Evolutionary conservation across 2,888 invertebrate genomes (phyloP), one percentile per base, ranked within the genome.

Genomic region (Mantis religiosa): DNA sequence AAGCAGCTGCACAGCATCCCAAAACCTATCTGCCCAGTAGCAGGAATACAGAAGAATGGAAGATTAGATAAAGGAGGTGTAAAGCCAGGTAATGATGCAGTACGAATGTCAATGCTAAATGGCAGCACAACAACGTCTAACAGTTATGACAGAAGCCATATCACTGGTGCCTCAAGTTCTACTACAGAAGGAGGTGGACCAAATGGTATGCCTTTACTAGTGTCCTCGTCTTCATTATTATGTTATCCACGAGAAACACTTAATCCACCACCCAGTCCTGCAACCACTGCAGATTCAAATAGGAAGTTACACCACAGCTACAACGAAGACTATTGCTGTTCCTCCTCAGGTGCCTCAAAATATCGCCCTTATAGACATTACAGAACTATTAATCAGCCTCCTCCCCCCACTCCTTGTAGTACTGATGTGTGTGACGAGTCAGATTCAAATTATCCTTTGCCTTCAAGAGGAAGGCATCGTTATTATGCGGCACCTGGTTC

Each of bases 351-450:
- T 91, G 94, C 94, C 2, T 94, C 94, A 9, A 94, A 96, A 27
- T 96, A 97, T 88, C 95, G 96, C 89, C 96, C 97, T 2, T 97
- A 97, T 93, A 94, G 97, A 41, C 96, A 97, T 93, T 97, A 97
- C 93, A 92, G 95, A 91, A 94, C 96, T 91, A 96, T 97, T 90
- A 96, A 96, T 93, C 97, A 97, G 93, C 97, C 98, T 0, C 98
- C 98, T 12, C 98, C 98, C 41, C 98, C 98, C 20, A 98, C 98
- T 30, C 98, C 98, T 0, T 98, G 98, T 92, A 98, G 98, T 91
- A 98, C 98, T 81, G 98, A 98, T 91, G 97, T 98, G 91, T 98
- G 98, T 92, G 97, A 98, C 93, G 98, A 98, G 93, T 97, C 97
- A 34, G 98, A 98, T 92, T 96, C 96, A 89, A 96, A 96, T 92